Evolutionary conservation across 2,888 invertebrate species (phyloP).

Genomic region (Amaurobius ferox): DNA sequence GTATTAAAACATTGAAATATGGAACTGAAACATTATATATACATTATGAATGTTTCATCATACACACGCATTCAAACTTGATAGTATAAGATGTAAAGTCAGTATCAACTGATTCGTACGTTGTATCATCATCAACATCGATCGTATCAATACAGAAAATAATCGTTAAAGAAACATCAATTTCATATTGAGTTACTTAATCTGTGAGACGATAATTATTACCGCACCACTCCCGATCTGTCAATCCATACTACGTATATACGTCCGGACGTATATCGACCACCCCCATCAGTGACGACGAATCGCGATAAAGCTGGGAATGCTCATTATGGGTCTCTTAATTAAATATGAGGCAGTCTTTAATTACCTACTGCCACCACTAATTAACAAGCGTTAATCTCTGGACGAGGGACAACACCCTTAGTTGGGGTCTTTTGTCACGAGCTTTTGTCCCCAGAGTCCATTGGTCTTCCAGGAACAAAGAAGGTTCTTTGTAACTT

Average conservation of each 20-base stretch:
- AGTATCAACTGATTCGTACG: no score
- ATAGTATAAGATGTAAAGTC: no score
- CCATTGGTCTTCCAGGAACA: background rate
- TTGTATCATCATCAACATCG: no score
- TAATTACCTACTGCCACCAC: conserved; percentile 70
- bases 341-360: conserved; percentile 71
- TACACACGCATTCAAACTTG: no score
- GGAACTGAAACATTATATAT: no score
- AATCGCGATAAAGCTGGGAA: conserved; percentile 56
- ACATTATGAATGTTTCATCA: no score
- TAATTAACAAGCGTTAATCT: conserved; percentile 68
- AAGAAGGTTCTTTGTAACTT: background rate
- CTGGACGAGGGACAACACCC: conserved; percentile 61
- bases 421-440: conserved; percentile 31
- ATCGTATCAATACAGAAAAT: no score
- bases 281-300: conserved; percentile 2
- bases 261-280: conserved; percentile 36
- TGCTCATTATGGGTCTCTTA: conserved; percentile 65
- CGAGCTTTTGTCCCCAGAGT: conserved; percentile 27
- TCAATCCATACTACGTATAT: no score
- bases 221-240: background rate
- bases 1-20: no score
- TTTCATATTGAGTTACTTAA: no score
- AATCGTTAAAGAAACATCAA: no score
- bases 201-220: conserved; percentile 16